Conservation (phyloP, 1,140 invertebrate genomes). For the Plectrocnemia conspersa region DNA sequence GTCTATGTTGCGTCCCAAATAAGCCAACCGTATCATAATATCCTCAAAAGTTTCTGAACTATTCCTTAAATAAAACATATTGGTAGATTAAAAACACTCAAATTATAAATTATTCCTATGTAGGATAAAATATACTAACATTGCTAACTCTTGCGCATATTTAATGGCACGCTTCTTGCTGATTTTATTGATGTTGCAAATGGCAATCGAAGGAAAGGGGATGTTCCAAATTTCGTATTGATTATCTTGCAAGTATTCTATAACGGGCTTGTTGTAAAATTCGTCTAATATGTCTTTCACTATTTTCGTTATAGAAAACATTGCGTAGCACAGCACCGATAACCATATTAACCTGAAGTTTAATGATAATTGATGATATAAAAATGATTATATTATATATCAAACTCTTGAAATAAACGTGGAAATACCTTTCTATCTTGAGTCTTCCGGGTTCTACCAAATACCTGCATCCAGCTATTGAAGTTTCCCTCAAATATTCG, state of each 20-base stretch:
- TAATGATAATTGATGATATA: not conserved
- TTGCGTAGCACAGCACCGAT: not conserved
- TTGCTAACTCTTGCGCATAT: slow-evolving; percentile 42
- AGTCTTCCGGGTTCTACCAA: too few relatives aligned
- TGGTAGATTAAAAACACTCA: too few relatives aligned
- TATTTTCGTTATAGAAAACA: too few relatives aligned
- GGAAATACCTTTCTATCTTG: too few relatives aligned
- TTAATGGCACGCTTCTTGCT: slow-evolving; percentile 41
- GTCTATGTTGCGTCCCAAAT: slow-evolving; percentile 23
- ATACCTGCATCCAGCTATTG: too few relatives aligned
- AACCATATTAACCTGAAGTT: not conserved
- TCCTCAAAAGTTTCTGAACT: slow-evolving; percentile 1
- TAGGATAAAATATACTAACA: slow-evolving; percentile 10
- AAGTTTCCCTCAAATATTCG: too few relatives aligned
- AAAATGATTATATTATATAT: too few relatives aligned
- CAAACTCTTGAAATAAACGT: too few relatives aligned
- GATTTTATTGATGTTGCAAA: slow-evolving; percentile 55
- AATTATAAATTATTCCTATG: too few relatives aligned
- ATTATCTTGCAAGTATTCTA: slow-evolving; percentile 47
- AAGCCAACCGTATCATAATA: not conserved
- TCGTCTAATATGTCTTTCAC: slow-evolving; percentile 38
- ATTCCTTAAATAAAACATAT: too few relatives aligned
- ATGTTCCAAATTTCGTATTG: slow-evolving; percentile 49
- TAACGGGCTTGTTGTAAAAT: slow-evolving; percentile 44
- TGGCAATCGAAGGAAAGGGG: slow-evolving; percentile 52